Evolutionary conservation across 2,797 vertebrate genomes (phyloP).

Genomic region (Cryptoprocta ferox): DNA sequence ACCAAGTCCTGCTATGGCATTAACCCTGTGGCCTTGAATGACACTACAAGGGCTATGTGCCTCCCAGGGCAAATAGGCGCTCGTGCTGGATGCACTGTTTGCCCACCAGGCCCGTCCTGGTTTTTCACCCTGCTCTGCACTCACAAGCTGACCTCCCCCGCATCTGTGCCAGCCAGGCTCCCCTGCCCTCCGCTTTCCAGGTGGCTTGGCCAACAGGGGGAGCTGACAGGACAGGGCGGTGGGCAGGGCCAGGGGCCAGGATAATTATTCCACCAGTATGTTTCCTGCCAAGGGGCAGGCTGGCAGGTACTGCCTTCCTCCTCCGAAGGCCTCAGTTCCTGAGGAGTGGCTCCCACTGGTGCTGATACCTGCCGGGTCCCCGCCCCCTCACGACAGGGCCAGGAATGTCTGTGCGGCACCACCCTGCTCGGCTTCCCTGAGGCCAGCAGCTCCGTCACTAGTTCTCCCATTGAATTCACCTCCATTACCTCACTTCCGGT

Average conservation of each 20-base stretch:
- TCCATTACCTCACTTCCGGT: not conserved
- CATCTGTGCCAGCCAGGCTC: not conserved
- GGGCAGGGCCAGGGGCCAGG: not conserved
- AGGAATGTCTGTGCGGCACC: not conserved
- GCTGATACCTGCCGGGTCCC: not conserved
- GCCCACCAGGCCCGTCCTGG: too few relatives aligned
- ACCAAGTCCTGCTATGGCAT: not conserved
- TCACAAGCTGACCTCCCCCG: not conserved
- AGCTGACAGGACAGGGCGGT: not conserved
- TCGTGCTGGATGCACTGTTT: fast-evolving
- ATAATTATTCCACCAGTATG: not conserved
- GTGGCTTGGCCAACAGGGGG: not conserved
- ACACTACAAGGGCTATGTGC: not conserved
- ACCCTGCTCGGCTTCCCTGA: not conserved
- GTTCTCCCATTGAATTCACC: not conserved
- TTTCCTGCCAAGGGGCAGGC: not conserved
- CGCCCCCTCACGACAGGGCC: not conserved
- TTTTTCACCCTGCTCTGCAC: not conserved
- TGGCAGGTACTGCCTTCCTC: not conserved
- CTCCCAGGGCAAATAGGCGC: not conserved
- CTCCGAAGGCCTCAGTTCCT: not conserved
- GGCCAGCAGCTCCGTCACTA: not conserved
- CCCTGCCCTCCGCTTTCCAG: not conserved
- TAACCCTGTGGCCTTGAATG: not conserved
- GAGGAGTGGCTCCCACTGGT: not conserved